Percentiles rank a stretch among this genome's conserved stretches.
Conservation (phyloP, 2,113 vertebrate genomes). For the Corythornis cristatus region DNA sequence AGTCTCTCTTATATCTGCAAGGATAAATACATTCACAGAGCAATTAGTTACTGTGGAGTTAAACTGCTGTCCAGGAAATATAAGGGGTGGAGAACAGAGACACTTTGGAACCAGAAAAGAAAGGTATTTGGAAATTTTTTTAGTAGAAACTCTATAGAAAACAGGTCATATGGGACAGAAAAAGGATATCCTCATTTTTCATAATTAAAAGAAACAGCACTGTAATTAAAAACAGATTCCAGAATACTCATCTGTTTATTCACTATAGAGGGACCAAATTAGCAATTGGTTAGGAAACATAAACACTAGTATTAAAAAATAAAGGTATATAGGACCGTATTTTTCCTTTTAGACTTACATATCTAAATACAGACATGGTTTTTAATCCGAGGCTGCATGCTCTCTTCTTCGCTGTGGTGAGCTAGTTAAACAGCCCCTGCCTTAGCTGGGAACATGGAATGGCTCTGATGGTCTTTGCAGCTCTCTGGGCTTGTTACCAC, state of each 20-base stretch:
- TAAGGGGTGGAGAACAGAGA: not conserved
- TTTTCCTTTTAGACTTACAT: not conserved
- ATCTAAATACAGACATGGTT: not conserved
- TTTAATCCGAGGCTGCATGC: not conserved
- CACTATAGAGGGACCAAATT: constrained; percentile 7
- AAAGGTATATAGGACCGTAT: not conserved
- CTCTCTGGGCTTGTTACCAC: not conserved
- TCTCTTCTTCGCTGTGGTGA: not conserved
- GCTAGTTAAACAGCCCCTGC: not conserved
- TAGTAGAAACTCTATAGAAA: constrained; percentile 29
- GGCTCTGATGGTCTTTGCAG: constrained; percentile 13
- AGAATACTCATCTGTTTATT: constrained; percentile 28
- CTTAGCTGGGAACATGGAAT: not conserved
- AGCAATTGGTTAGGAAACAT: not conserved
- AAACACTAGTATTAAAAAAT: not conserved
- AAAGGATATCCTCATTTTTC: constrained; percentile 52
- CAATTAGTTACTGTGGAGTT: constrained; percentile 20
- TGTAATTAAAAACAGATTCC: constrained; percentile 52
- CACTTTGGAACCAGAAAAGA: constrained; percentile 26
- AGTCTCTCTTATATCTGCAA: not conserved
- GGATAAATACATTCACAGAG: not conserved
- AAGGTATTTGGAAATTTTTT: not conserved
- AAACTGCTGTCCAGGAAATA: constrained; percentile 27
- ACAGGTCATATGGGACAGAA: not conserved
- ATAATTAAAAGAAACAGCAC: constrained; percentile 36